Base-by-base conservation (phyloP, 2,113 vertebrate species). In the Orcinus orca region DNA sequence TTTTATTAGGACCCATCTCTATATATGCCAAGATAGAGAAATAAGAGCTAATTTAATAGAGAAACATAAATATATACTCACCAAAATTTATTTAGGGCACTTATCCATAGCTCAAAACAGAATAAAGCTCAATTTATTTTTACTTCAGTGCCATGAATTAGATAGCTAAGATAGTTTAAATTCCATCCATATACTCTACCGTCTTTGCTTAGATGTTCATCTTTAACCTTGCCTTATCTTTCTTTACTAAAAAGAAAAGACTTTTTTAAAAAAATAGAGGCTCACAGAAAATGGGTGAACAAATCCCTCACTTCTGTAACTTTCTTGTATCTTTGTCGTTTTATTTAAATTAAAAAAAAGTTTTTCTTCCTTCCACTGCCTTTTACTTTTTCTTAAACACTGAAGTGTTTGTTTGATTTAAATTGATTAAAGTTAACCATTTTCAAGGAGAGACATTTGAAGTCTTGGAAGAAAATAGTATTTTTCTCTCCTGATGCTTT, bases 81-180 rank as follows among this genome's bases (percentile, higher is more conserved):
- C 25, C 8, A 82, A 77, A 77, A 47, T 55, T 73, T 82, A 71
- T 92, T 74, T 90, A 93, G 5, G 25, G 1, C 44, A 33, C 1
- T 60, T 55, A 1, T 58, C 36, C 1, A 63, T 71, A 80, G 4
- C 8, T 80, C 41, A 90, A 91, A 91, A 60, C 6, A 88, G 25
- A 76, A 50, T 65, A 86, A 95, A 95, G 3, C 1, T 87, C 26
- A n/a, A 65, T 90, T 96, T 77, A 50, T 71, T 82, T 93, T 94
- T 93, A 4, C 6, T 9, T 62, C 82, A 94, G 68, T 81, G 8
- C 5, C 63, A 90, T 65, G 12, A 53, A n/a, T 85, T 79, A 77
- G 33, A 81, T 44, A 60, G 50, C 31, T 85, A 33, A 82, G 12
- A 53, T 44, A 79, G 13, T 65, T 92, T 70, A 95, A 95, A 80